phyloP scores from a whole-genome alignment of 2,797 vertebrate species.

The Coregonus sp. region DNA sequence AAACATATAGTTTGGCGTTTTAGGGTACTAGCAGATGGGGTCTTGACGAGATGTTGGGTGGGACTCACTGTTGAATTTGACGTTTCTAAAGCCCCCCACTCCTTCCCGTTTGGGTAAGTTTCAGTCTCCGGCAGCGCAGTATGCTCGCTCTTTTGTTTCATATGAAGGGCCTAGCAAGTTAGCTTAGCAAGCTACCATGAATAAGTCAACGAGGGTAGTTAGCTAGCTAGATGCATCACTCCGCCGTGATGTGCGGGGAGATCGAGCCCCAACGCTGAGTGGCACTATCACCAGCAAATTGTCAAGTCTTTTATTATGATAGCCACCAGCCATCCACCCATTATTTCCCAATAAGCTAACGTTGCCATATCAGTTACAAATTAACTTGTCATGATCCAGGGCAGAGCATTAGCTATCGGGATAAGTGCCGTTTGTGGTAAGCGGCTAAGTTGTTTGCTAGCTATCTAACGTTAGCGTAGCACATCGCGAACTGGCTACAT shows the following conservation, averaged over 20 bases:
- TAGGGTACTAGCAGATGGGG: slow-evolving; percentile 11
- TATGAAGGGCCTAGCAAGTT: slow-evolving; percentile 58
- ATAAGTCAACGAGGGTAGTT: not conserved
- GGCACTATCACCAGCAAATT: not conserved
- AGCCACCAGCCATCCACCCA: not conserved
- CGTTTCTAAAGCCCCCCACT: slow-evolving; percentile 41
- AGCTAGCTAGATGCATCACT: not conserved
- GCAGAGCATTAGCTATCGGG: not conserved
- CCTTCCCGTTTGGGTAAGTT: slow-evolving; percentile 68
- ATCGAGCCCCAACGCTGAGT: not conserved
- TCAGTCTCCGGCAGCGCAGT: slow-evolving; percentile 33
- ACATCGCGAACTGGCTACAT: not conserved
- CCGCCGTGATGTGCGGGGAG: not conserved
- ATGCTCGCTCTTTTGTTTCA: slow-evolving; percentile 73
- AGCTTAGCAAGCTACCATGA: slow-evolving; percentile 49
- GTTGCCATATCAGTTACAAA: not conserved
- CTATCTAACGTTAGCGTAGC: not conserved
- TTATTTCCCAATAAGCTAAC: not conserved
- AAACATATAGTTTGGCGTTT: not conserved
- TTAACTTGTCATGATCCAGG: not conserved
- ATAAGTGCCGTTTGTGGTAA: no score
- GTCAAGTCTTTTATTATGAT: not conserved
- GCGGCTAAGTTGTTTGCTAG: no score
- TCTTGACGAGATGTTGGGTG: slow-evolving; percentile 49
- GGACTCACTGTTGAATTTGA: slow-evolving; percentile 47